Percentiles rank a stretch among this genome's conserved stretches.
Evolutionary conservation across 2,888 invertebrate genomes (phyloP).

Genomic region (Volucella bombylans): DNA sequence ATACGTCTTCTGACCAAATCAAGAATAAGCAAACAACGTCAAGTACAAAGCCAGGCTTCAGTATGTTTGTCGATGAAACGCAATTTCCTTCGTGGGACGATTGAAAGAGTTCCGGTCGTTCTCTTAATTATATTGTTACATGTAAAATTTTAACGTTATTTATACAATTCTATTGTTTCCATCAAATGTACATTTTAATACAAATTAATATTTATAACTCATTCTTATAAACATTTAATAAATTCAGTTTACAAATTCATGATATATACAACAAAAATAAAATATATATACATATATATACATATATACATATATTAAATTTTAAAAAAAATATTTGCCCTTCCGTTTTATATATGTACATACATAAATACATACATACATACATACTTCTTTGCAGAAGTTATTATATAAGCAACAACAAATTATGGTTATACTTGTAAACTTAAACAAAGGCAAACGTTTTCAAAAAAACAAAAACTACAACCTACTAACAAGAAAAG

Average conservation of each 20-base stretch:
- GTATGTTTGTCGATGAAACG: constrained; percentile 85
- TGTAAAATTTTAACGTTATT: constrained; percentile 72
- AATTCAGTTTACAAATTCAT: constrained; percentile 75
- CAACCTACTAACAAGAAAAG: constrained; percentile 45
- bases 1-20: constrained; percentile 74
- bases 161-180: constrained; percentile 73
- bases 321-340: constrained; percentile 74
- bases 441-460: constrained; percentile 7
- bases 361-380: constrained; percentile 68
- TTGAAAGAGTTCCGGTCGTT: constrained; percentile 80
- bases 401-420: constrained; percentile 72
- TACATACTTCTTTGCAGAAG: constrained; percentile 70
- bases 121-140: constrained; percentile 67
- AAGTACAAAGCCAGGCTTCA: constrained; percentile 79
- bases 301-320: constrained; percentile 69
- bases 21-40: constrained; percentile 78
- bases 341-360: constrained; percentile 74
- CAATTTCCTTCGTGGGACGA: constrained; percentile 87
- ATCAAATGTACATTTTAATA: constrained; percentile 73
- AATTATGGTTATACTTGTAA: constrained; percentile 71
- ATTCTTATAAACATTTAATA: constrained; percentile 78
- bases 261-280: constrained; percentile 68
- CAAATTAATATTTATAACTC: constrained; percentile 76
- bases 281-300: constrained; percentile 62
- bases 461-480: constrained; percentile 13